Percentiles rank a stretch among this genome's conserved stretches.
Conservation (phyloP, 2,888 invertebrate species). For the Ophraella communa region DNA sequence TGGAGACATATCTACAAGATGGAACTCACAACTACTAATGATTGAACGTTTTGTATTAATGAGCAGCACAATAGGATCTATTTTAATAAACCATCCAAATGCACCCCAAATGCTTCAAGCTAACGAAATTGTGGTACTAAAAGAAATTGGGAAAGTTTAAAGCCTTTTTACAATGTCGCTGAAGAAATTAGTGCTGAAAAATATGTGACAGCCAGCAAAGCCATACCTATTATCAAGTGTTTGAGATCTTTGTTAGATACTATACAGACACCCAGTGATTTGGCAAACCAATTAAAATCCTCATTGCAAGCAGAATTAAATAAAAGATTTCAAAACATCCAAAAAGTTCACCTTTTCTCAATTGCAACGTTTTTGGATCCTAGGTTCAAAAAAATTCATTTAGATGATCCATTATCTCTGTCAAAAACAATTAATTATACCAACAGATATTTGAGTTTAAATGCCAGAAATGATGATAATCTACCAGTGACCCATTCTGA, state of each 20-base stretch:
- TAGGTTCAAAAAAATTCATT: no score
- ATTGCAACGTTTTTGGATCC: conserved; percentile 21
- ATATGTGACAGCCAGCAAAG: conserved; percentile 45
- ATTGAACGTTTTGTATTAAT: conserved; percentile 38
- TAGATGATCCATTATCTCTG: neutral
- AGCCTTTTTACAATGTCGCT: conserved; percentile 46
- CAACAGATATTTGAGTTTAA: neutral
- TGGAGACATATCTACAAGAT: conserved; percentile 44
- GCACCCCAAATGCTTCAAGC: conserved; percentile 48
- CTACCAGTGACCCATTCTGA: neutral
- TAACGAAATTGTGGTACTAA: neutral
- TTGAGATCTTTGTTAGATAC: conserved; percentile 37
- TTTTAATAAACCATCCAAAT: conserved; percentile 42
- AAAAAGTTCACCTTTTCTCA: conserved; percentile 13
- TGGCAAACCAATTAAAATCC: conserved; percentile 13
- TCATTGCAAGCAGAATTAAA: neutral
- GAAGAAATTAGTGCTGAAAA: conserved; percentile 47
- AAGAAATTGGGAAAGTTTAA: conserved; percentile 17
- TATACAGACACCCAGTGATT: conserved; percentile 20
- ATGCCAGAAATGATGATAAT: neutral
- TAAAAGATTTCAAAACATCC: conserved; percentile 12
- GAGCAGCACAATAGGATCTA: no score
- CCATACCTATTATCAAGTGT: conserved; percentile 46
- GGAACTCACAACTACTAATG: conserved; percentile 41
- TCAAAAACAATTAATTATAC: neutral